Evolutionary conservation across 2,113 vertebrate species (phyloP).

Genomic region (Tor tambroides): DNA sequence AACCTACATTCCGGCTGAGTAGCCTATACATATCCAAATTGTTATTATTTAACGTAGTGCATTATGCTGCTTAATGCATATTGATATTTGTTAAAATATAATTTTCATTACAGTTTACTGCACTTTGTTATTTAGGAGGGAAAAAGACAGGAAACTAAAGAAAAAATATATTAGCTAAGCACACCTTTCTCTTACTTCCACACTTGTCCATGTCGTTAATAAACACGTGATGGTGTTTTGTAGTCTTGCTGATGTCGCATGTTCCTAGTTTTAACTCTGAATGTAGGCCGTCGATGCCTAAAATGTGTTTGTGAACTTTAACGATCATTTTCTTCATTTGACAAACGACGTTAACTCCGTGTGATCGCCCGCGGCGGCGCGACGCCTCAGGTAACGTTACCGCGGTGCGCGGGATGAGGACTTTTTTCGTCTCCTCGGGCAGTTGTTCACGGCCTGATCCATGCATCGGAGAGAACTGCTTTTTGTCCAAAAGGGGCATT

Average conservation of each 20-base stretch:
- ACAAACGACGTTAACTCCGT: conserved; percentile 61
- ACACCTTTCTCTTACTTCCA: conserved; percentile 66
- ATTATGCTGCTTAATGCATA: neutral
- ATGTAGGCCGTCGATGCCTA: conserved; percentile 13
- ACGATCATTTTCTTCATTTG: conserved; percentile 63
- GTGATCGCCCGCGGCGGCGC: neutral
- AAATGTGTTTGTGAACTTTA: conserved; percentile 57
- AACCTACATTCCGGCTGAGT: neutral
- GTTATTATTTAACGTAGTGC: too few relatives aligned
- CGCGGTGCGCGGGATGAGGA: conserved; percentile 60
- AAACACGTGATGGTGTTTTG: conserved; percentile 61
- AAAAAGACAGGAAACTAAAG: neutral
- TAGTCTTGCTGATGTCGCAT: conserved; percentile 59
- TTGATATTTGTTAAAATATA: too few relatives aligned
- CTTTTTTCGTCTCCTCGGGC: conserved; percentile 41
- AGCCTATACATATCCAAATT: too few relatives aligned
- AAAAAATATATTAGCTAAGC: neutral
- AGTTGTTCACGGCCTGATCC: conserved; percentile 58
- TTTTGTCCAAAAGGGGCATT: conserved; percentile 62
- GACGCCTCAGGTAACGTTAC: neutral
- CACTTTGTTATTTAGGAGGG: neutral
- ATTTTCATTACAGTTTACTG: neutral
- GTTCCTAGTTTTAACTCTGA: conserved; percentile 65
- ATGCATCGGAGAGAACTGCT: conserved; percentile 56
- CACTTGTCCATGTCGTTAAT: conserved; percentile 63